These are phyloP conservation scores for Clarias batrachus DNA, from an alignment of 2,113 vertebrate genomes.

Conservation along the genomic window DNA sequence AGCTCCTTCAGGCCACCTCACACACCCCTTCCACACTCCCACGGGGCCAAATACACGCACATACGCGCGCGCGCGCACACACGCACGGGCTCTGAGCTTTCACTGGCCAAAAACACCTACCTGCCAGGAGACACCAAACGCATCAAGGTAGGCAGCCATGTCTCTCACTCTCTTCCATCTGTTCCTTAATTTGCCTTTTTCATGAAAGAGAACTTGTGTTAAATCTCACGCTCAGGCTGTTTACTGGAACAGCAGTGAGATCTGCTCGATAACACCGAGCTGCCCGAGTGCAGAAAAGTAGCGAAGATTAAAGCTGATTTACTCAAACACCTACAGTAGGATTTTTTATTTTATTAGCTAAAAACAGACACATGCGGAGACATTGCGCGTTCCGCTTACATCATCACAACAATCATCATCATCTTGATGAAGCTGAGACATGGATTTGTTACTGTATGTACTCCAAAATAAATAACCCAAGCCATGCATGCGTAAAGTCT, in stretches of 20 bases:
- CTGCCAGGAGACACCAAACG: background rate
- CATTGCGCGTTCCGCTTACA: background rate
- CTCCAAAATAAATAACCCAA: background rate
- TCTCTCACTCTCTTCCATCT: background rate
- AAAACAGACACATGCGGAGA: background rate
- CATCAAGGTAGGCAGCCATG: background rate
- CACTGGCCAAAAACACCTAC: background rate
- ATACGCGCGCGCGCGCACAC: background rate
- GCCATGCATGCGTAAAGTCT: background rate
- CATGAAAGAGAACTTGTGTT: background rate
- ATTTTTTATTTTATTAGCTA: background rate
- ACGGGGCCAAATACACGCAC: background rate
- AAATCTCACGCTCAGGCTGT: background rate
- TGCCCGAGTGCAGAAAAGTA: background rate
- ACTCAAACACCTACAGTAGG: background rate
- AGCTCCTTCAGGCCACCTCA: constrained; percentile 33
- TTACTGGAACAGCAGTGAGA: background rate
- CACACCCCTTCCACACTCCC: constrained; percentile 29
- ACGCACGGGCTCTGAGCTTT: background rate
- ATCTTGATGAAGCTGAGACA: too few species aligned
- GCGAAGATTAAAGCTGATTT: background rate
- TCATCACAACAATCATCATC: background rate
- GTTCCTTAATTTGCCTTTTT: background rate
- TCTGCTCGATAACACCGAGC: constrained; percentile 2
- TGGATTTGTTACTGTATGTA: too few species aligned